These are phyloP conservation scores for Murina feae DNA, from an alignment of 2,113 vertebrate genomes.

Conservation along the genomic window DNA sequence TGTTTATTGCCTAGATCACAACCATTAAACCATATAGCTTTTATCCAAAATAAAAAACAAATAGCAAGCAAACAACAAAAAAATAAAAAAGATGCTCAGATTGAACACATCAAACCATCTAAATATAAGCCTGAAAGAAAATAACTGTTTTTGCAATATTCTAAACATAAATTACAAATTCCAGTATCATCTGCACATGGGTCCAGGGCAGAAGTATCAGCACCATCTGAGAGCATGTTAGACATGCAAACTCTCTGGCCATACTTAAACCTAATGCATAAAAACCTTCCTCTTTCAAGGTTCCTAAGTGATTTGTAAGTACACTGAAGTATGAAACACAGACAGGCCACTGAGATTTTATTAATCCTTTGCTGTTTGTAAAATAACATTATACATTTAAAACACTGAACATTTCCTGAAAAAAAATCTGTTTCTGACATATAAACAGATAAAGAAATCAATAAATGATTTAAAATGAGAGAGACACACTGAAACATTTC, in stretches of 20 bases:
- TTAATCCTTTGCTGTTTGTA: background rate
- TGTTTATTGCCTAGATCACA: background rate
- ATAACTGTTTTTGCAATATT: background rate
- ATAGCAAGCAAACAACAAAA: background rate
- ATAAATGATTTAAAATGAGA: background rate
- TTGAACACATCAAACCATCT: background rate
- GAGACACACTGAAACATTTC: background rate
- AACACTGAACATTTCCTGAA: background rate
- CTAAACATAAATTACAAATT: background rate
- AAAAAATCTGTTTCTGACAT: background rate
- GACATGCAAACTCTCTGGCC: background rate
- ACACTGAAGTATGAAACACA: background rate
- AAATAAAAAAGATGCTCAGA: background rate
- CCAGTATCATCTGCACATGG: background rate
- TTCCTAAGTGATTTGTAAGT: background rate
- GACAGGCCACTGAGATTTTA: background rate
- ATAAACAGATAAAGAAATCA: background rate
- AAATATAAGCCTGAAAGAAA: constrained; percentile 17
- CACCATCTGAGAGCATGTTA: background rate
- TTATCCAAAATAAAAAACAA: constrained; percentile 4
- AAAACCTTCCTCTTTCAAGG: background rate
- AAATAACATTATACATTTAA: background rate
- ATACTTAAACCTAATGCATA: background rate
- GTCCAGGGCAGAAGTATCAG: background rate
- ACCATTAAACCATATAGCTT: background rate